phyloP scores from a whole-genome alignment of 2,888 invertebrate genomes.

The Gasteruption jaculator region DNA sequence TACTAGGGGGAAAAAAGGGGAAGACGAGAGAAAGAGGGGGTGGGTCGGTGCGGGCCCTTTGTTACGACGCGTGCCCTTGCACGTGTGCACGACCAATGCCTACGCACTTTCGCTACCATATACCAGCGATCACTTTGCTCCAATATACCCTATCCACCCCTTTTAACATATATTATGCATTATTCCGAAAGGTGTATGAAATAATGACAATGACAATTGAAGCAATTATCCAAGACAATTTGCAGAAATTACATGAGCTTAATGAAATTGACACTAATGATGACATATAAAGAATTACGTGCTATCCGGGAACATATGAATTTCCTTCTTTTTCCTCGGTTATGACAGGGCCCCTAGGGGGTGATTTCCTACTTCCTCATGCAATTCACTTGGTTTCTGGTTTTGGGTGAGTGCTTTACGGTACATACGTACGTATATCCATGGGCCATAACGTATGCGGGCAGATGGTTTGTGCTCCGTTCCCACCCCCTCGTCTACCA shows the following conservation, averaged over 20 bases:
- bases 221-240: too few species aligned
- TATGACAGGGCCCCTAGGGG: too few species aligned
- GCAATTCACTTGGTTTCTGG: constrained; percentile 30
- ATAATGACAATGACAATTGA: too few species aligned
- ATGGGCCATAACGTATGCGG: constrained; percentile 44
- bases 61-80: constrained; percentile 50
- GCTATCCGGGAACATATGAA: too few species aligned
- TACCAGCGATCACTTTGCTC: too few species aligned
- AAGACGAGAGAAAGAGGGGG: constrained; percentile 25
- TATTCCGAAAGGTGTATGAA: too few species aligned
- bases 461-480: constrained; percentile 43
- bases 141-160: too few species aligned
- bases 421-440: constrained; percentile 27
- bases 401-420: constrained; percentile 29
- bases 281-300: too few species aligned
- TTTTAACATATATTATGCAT: too few species aligned
- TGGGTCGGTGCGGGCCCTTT: constrained; percentile 47
- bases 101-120: constrained; percentile 41
- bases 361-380: constrained; percentile 37
- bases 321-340: constrained; percentile 20
- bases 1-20: constrained; percentile 23
- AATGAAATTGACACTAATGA: too few species aligned
- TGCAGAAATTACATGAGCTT: too few species aligned
- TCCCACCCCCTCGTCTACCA: constrained; percentile 17
- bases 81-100: constrained; percentile 50